phyloP scores from a whole-genome alignment of 2,113 vertebrate species.

The Oostethus manadensis region DNA sequence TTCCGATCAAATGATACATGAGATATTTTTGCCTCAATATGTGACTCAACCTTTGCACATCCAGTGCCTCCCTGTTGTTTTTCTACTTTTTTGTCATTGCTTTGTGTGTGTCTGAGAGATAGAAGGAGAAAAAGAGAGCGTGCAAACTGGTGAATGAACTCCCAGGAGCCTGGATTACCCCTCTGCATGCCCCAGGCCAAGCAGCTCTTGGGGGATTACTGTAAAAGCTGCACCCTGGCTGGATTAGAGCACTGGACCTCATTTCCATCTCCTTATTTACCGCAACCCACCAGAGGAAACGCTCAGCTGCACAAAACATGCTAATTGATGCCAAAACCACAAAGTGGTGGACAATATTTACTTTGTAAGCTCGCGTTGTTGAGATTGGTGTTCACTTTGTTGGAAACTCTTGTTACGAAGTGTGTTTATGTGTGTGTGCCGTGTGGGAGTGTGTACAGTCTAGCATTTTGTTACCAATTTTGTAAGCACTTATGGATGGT shows the following conservation, averaged over 20 bases:
- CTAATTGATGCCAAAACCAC: slow-evolving; percentile 69
- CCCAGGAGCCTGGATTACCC: slow-evolving; percentile 72
- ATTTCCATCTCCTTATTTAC: slow-evolving; percentile 71
- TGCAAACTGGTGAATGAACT: slow-evolving; percentile 51
- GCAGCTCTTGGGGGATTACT: slow-evolving; percentile 72
- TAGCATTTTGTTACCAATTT: neutral
- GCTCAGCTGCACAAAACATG: slow-evolving; percentile 69
- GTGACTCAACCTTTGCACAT: slow-evolving; percentile 38
- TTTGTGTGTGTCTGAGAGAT: neutral
- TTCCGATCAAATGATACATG: slow-evolving; percentile 18
- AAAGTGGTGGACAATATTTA: slow-evolving; percentile 40
- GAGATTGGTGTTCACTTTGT: slow-evolving; percentile 38
- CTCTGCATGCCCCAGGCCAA: slow-evolving; percentile 73
- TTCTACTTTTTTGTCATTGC: neutral
- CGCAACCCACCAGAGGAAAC: slow-evolving; percentile 64
- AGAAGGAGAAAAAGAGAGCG: neutral
- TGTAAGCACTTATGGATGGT: slow-evolving; percentile 1
- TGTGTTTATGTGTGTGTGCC: slow-evolving; percentile 15
- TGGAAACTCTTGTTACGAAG: slow-evolving; percentile 17
- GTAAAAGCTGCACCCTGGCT: slow-evolving; percentile 69
- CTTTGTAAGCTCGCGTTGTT: slow-evolving; percentile 41
- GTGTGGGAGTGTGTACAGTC: slow-evolving; percentile 4
- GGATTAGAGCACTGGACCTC: slow-evolving; percentile 69
- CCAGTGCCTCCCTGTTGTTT: slow-evolving; percentile 35
- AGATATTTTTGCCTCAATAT: slow-evolving; percentile 22